A percentile compares a stretch with the other conserved stretches of the same genome.
phyloP scores from a whole-genome alignment of 2,888 invertebrate species.

The Amphipoea oculea region DNA sequence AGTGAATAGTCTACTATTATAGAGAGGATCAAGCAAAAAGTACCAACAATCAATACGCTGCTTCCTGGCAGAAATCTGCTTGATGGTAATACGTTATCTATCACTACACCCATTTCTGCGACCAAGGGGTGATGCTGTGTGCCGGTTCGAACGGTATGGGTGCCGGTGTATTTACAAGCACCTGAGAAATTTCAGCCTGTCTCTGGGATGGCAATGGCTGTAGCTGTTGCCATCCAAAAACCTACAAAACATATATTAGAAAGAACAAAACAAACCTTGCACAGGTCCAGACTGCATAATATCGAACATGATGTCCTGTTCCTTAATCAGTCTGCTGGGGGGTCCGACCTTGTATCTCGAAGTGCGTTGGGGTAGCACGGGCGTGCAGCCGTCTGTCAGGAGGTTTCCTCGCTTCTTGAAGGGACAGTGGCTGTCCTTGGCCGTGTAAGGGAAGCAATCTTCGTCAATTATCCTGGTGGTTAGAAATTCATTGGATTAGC shows the following conservation, averaged over 20 bases:
- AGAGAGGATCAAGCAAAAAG: background rate
- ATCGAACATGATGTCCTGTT: slow-evolving; percentile 97
- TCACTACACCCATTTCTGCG: background rate
- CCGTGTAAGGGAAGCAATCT: slow-evolving; percentile 95
- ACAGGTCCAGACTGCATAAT: slow-evolving; percentile 97
- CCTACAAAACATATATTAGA: too few relatives aligned
- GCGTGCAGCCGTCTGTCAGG: slow-evolving; percentile 90
- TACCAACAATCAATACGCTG: too few relatives aligned
- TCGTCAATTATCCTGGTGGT: slow-evolving; percentile 95
- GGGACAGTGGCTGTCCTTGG: slow-evolving; percentile 91
- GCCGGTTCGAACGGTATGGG: background rate
- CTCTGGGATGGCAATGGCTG: background rate
- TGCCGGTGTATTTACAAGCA: background rate
- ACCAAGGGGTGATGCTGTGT: background rate
- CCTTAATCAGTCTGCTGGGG: slow-evolving; percentile 93
- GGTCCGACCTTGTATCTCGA: slow-evolving; percentile 94
- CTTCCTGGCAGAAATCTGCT: too few relatives aligned
- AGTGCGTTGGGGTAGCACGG: slow-evolving; percentile 88
- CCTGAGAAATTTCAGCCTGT: background rate
- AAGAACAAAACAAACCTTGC: slow-evolving; percentile 86
- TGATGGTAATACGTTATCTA: background rate
- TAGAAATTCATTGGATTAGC: background rate
- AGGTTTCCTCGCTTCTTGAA: slow-evolving; percentile 88
- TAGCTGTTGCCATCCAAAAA: background rate
- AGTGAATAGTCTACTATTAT: background rate